Evolutionary conservation across 2,113 vertebrate genomes (phyloP), one percentile per base, ranked within the genome.

Genomic region (Turnix velox): DNA sequence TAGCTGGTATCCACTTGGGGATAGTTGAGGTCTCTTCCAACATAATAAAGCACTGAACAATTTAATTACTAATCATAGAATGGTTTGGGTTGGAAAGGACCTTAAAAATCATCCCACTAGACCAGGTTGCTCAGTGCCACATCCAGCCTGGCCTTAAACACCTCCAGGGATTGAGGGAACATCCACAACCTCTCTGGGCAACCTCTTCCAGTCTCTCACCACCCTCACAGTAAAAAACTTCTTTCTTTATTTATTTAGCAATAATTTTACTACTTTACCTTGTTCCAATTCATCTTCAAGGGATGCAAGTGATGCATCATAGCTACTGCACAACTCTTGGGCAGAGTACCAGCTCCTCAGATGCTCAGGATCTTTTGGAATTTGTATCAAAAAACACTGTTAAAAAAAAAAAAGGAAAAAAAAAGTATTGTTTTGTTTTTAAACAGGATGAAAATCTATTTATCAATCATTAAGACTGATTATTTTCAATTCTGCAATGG

Each of bases 251-350:
- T 55, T 74, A 71, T 58, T 54, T 51, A 78, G 71, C 33, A 71
- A 2, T 33, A 87, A 62, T 67, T 92, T 52, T 49, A 62, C 13
- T 55, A 61, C 30, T 76, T 33, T 96, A 99, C 99, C 99, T 99
- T 99, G 99, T 80, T 99, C 98, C 58, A 99, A 95, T 94, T 99
- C 98, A 84, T 98, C 97, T 82, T 98, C 97, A 20, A 99, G 97
- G 35, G 97, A 79, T 14, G 98, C 98, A 19, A 99, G 98, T 7
- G 97, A 97, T 31, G 98, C 98, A 37, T 97, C 95, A 62, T 98
- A 96, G 20, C 92, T 96, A 30, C 85, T 84, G 91, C 99, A 99
- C 94, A 98, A 98, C 48, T 97, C 97, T 65, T 97, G 98, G 81
- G 99, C 98, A 35, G 98, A 97, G 14, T 95, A 97, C 99, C 98